phyloP scores from a whole-genome alignment of 2,113 vertebrate genomes.

The Ictidomys tridecemlineatus region DNA sequence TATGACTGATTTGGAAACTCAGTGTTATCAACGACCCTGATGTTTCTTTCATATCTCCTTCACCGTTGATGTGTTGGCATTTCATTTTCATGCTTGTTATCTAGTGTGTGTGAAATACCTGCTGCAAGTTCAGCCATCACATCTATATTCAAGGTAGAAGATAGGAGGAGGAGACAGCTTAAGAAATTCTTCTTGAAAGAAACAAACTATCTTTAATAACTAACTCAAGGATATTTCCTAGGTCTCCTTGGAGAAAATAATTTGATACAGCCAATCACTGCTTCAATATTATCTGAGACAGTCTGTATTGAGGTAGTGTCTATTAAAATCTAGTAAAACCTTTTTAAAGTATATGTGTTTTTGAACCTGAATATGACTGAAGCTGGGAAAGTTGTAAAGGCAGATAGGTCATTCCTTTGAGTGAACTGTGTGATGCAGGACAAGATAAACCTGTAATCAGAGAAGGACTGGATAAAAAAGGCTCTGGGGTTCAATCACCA shows the following conservation, averaged over 20 bases:
- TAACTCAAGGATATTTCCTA: neutral
- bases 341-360: neutral
- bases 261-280: neutral
- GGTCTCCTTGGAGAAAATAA: neutral
- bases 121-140: neutral
- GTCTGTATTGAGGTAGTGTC: neutral
- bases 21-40: neutral
- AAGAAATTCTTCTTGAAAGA: neutral
- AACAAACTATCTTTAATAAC: neutral
- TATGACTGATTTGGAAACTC: neutral
- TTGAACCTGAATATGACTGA: neutral
- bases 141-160: neutral
- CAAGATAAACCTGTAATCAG: neutral
- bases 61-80: neutral
- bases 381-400: neutral
- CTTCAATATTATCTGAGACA: neutral
- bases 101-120: neutral
- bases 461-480: neutral
- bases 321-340: neutral
- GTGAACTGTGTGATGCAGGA: neutral
- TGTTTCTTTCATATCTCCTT: neutral
- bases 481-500: neutral
- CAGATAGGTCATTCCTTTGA: neutral
- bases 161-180: neutral
- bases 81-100: neutral